Evolutionary conservation across 2,113 vertebrate species (phyloP).

Genomic region (Aegithalos caudatus): DNA sequence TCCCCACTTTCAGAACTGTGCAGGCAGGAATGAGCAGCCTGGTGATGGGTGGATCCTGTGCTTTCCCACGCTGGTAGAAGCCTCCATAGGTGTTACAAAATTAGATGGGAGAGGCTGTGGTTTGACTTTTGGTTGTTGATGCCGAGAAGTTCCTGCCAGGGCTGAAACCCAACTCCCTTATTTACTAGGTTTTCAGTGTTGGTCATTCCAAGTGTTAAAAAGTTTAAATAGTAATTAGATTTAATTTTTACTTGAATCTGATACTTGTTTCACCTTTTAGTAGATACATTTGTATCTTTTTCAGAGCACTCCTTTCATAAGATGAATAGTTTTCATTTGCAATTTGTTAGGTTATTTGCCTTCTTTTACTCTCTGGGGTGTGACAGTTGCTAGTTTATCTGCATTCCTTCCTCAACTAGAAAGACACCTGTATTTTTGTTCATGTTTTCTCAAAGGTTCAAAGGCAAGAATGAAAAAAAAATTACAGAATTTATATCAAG

Average conservation of each 20-base stretch:
- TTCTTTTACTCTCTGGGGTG: neutral
- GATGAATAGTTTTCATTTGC: neutral
- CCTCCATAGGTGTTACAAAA: neutral
- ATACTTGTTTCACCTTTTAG: neutral
- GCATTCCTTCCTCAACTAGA: neutral
- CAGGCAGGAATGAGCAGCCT: neutral
- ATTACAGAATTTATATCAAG: neutral
- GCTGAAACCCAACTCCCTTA: neutral
- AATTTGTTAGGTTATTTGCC: neutral
- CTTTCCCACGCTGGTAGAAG: neutral
- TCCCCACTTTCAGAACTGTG: neutral
- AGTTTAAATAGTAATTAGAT: neutral
- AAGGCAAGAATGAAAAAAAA: neutral
- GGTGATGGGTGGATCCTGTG: neutral
- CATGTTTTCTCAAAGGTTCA: neutral
- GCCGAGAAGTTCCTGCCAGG: neutral
- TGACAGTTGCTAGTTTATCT: neutral
- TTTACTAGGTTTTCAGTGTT: neutral
- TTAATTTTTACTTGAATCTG: neutral
- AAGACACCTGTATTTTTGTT: neutral
- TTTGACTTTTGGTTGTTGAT: neutral
- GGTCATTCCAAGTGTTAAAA: neutral
- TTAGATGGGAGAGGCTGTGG: neutral
- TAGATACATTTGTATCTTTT: neutral
- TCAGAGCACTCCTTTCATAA: neutral